These are phyloP conservation scores for Podotricha telesiphe DNA, from an alignment of 2,888 invertebrate genomes.

Conservation along the genomic window DNA sequence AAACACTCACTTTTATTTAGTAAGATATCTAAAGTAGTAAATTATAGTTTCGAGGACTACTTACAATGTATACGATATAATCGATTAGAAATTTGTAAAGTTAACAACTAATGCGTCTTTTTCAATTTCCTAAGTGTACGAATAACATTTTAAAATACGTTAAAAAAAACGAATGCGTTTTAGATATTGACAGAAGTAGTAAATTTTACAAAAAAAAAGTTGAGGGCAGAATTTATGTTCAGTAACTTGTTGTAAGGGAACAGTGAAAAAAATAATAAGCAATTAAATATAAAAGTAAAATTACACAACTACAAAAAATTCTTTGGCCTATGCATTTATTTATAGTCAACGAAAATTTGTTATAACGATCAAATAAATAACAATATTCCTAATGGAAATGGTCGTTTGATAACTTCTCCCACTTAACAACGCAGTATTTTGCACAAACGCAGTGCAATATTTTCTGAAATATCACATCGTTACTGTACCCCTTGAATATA, in stretches of 20 bases:
- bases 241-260: too few species aligned
- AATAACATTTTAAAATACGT: too few species aligned
- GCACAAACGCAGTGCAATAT: constrained; percentile 38
- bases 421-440: constrained; percentile 37
- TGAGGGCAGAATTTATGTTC: too few species aligned
- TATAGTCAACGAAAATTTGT: constrained; percentile 27
- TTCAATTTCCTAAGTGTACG: too few species aligned
- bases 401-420: constrained; percentile 37
- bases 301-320: too few species aligned
- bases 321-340: background rate
- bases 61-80: background rate
- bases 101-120: too few species aligned
- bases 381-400: constrained; percentile 36
- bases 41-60: background rate
- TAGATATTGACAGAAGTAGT: too few species aligned
- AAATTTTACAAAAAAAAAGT: too few species aligned
- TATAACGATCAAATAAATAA: constrained; percentile 37
- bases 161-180: too few species aligned
- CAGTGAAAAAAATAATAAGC: too few species aligned
- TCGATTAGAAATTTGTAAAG: background rate
- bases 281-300: too few species aligned
- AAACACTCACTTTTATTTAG: constrained; percentile 22
- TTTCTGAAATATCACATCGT: constrained; percentile 40
- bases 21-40: constrained; percentile 10
- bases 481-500: constrained; percentile 28